These are phyloP conservation scores for Scytalopus superciliaris DNA, from an alignment of 2,113 vertebrate species.

Conservation along the genomic window DNA sequence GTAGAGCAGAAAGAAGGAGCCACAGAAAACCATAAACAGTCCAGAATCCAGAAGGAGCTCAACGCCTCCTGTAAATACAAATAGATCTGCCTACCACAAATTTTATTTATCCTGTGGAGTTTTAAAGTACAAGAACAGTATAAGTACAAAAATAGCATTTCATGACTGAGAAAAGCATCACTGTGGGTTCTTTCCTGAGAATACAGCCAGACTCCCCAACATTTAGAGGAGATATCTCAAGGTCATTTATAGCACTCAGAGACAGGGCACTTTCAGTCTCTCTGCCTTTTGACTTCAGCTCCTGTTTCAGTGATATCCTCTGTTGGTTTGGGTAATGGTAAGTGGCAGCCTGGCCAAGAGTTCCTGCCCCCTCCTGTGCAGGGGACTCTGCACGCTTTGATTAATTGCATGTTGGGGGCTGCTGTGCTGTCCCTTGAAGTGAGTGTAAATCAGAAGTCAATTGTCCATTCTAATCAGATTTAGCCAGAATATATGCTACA, in stretches of 20 bases:
- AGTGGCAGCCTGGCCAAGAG: slow-evolving; percentile 54
- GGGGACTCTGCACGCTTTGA: not conserved
- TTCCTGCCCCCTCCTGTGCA: fast-evolving
- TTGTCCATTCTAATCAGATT: slow-evolving; percentile 61
- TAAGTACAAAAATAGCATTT: not conserved
- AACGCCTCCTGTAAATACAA: not conserved
- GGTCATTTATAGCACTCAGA: slow-evolving; percentile 8
- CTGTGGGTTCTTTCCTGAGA: not conserved
- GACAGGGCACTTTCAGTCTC: not conserved
- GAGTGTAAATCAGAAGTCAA: slow-evolving; percentile 60
- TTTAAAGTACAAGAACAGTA: not conserved
- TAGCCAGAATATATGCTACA: not conserved
- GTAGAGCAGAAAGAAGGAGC: not conserved
- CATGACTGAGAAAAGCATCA: not conserved
- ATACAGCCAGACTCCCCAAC: not conserved
- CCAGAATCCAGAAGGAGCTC: not conserved
- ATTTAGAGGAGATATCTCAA: slow-evolving; percentile 8
- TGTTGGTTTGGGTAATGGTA: slow-evolving; percentile 24
- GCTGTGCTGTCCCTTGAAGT: slow-evolving; percentile 13
- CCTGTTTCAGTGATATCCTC: not conserved
- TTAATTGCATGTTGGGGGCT: not conserved
- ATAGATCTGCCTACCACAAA: not conserved
- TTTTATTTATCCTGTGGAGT: not conserved
- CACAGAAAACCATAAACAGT: not conserved
- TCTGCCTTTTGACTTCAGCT: slow-evolving; percentile 36